Evolutionary conservation across 2,888 invertebrate genomes (phyloP).

Genomic region (Drepanosiphum platanoidis): DNA sequence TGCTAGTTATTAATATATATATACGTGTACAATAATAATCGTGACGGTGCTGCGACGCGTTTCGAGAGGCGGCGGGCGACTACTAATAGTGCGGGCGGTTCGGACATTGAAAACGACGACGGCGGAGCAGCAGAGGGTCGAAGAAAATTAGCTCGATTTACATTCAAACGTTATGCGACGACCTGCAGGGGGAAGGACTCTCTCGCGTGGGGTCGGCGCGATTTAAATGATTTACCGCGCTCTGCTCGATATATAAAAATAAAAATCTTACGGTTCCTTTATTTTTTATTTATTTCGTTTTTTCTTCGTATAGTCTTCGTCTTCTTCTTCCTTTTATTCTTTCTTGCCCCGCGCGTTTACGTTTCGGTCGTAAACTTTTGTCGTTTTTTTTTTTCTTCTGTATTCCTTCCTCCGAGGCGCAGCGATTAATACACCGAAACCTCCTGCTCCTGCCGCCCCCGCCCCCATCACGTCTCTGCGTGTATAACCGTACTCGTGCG

Average conservation of each 20-base stretch:
- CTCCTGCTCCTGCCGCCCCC: neutral
- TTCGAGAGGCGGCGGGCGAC: neutral
- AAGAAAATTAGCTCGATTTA: slow-evolving; percentile 49
- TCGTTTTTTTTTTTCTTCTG: neutral
- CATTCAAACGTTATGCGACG: slow-evolving; percentile 38
- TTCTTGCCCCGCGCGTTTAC: neutral
- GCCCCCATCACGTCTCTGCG: slow-evolving; percentile 11
- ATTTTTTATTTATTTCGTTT: too few species aligned
- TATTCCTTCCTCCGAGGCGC: neutral
- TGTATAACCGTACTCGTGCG: neutral
- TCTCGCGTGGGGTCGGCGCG: neutral
- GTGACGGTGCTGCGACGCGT: too few species aligned
- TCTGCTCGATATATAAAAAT: too few species aligned
- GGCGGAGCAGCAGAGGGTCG: slow-evolving; percentile 20
- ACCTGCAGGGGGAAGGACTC: too few species aligned
- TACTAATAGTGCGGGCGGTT: neutral
- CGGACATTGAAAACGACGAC: slow-evolving; percentile 20
- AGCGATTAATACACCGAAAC: slow-evolving; percentile 3
- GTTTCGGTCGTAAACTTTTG: slow-evolving; percentile 20
- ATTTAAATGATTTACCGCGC: slow-evolving; percentile 17
- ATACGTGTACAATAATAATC: too few species aligned
- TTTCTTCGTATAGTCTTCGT: too few species aligned
- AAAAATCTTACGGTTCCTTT: neutral
- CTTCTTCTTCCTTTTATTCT: too few species aligned
- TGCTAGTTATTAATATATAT: slow-evolving; percentile 45